phyloP scores from a whole-genome alignment of 2,113 vertebrate genomes.

The Takifugu bimaculatus region DNA sequence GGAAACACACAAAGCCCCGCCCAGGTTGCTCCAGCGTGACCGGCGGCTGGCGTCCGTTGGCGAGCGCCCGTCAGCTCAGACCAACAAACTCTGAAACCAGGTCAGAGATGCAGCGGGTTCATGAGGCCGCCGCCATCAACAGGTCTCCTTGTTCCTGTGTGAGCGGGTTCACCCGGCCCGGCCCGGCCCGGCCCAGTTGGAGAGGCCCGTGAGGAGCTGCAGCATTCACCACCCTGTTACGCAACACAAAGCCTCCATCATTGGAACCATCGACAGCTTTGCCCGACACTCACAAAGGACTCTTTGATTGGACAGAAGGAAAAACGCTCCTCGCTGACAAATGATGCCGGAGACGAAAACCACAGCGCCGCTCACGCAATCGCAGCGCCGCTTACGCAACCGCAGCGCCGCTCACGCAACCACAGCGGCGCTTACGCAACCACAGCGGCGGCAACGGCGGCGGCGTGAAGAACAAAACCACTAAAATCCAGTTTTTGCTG shows the following conservation, averaged over 20 bases:
- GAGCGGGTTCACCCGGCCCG: slow-evolving; percentile 3
- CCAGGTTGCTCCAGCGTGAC: too few relatives aligned
- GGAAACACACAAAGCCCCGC: too few relatives aligned
- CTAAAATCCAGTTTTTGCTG: not conserved
- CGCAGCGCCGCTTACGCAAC: slow-evolving; percentile 1
- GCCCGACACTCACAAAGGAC: slow-evolving; percentile 43
- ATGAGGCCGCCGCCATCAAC: slow-evolving; percentile 16
- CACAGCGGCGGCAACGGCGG: too few relatives aligned
- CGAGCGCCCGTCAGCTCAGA: too few relatives aligned
- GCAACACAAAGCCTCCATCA: slow-evolving; percentile 8
- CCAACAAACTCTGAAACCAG: slow-evolving; percentile 31
- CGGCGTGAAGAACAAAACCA: not conserved
- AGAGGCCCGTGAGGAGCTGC: not conserved
- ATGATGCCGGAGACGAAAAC: not conserved
- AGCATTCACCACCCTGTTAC: slow-evolving; percentile 34
- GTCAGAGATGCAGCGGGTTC: slow-evolving; percentile 23
- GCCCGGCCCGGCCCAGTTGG: not conserved
- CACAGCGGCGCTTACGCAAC: too few relatives aligned
- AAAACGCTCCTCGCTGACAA: not conserved
- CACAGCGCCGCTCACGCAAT: not conserved
- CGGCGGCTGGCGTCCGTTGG: too few relatives aligned
- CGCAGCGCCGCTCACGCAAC: not conserved
- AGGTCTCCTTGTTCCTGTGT: slow-evolving; percentile 5
- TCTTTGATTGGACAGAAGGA: slow-evolving; percentile 40
- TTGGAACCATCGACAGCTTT: slow-evolving; percentile 18